phyloP scores from a whole-genome alignment of 2,888 invertebrate species.

The Chymomyza amoena region DNA sequence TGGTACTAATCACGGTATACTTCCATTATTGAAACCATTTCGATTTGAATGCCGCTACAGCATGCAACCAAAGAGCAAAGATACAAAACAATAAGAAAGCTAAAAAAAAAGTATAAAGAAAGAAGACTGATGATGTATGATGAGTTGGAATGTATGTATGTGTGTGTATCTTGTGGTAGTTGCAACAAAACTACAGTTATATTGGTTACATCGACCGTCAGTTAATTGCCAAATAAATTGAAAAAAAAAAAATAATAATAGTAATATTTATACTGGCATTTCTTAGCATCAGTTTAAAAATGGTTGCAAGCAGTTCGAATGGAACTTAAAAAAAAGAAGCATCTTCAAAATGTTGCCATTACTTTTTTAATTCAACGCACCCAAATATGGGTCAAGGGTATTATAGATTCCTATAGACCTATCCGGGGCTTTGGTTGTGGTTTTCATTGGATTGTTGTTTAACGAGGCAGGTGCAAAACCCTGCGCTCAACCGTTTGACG shows the following conservation, averaged over 20 bases:
- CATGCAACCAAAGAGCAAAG: slow-evolving; percentile 12
- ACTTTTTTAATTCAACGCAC: too few relatives aligned
- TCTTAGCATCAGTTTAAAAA: not conserved
- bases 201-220: not conserved
- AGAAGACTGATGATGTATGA: not conserved
- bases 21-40: slow-evolving; percentile 20
- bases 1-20: slow-evolving; percentile 12
- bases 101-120: not conserved
- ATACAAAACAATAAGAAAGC: slow-evolving; percentile 3
- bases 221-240: not conserved
- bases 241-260: not conserved
- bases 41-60: slow-evolving; percentile 16
- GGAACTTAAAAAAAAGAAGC: too few relatives aligned
- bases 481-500: too few relatives aligned
- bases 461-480: too few relatives aligned
- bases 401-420: too few relatives aligned
- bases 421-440: too few relatives aligned
- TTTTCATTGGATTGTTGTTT: too few relatives aligned
- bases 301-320: not conserved
- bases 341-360: not conserved
- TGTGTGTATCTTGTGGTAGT: not conserved
- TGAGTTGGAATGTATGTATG: not conserved
- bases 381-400: too few relatives aligned
- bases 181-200: not conserved
- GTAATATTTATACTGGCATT: not conserved